Evolutionary conservation across 2,113 vertebrate genomes (phyloP), one percentile per base, ranked within the genome.

Genomic region (Onychorhynchus coronatus): DNA sequence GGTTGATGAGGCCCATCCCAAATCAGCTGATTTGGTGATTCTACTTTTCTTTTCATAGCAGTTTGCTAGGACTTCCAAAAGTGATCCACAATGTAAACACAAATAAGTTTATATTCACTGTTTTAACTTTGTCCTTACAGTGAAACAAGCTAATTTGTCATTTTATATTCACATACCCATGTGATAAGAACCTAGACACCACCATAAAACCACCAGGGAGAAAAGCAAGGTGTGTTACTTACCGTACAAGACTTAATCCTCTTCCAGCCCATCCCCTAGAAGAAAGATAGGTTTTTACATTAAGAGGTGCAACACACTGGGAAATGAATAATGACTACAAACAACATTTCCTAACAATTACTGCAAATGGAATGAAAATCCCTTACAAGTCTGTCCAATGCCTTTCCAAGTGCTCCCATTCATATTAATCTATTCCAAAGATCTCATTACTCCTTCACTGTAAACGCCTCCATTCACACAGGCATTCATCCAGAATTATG

Each of bases 401-500:
- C 73, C 58, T 81, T 63, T 66, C 6, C 2, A 89, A 91, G 62
- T 10, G 13, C 35, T 95, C 55, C 47, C 82, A 94, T 96, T 96
- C 93, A 84, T 71, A 88, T 47, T 88, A 58, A 82, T 85, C 74
- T 90, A 41, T 90, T 80, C 75, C 17, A 55, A 85, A 93, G 59
- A 80, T 71, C 68, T 49, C 65, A 85, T 89, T 77, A 63, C 24
- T 87, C 73, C 62, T 89, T 93, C 42, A 31, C 58, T 90, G 84
- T 1, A 5, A 47, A 81, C 2, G 3, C 72, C 76, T 95, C 52
- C 84, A 78, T 63, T 97, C 71, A 90, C 85, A 66, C 88, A 96
- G 94, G 90, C 93, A 63, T 39, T 55, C 13, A 3, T 96, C 91
- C 95, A 96, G 93, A 90, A 66, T 77, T 79, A 55, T 73, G 88